These are phyloP conservation scores for Typhlichthys subterraneus DNA, from an alignment of 2,797 vertebrate species.

Conservation along the genomic window DNA sequence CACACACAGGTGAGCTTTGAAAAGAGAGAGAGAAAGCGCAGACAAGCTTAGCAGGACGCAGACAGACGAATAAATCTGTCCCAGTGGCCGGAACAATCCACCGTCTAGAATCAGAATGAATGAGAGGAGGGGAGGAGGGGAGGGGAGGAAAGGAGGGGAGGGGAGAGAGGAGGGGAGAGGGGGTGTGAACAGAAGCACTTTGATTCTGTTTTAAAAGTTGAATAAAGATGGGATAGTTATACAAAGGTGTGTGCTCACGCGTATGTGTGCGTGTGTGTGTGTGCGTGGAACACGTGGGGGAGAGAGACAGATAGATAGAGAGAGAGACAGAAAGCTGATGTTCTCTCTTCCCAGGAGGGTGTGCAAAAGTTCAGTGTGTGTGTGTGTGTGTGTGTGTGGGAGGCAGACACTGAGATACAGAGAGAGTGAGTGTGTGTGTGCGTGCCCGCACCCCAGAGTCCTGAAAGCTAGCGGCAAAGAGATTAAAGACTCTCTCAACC, in stretches of 20 bases:
- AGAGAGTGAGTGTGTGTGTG: too few species aligned
- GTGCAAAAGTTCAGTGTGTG: too few species aligned
- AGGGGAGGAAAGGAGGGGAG: background rate
- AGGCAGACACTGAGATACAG: slow-evolving; percentile 1
- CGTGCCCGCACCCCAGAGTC: too few species aligned
- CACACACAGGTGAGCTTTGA: too few species aligned
- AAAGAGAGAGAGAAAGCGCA: too few species aligned
- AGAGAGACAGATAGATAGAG: background rate
- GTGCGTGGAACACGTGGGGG: background rate
- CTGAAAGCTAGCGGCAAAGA: slow-evolving; percentile 6
- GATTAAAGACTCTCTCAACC: too few species aligned
- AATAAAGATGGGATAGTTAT: background rate
- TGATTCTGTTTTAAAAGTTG: too few species aligned
- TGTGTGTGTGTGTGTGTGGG: background rate
- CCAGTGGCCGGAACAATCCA: too few species aligned
- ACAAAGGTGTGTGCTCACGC: background rate
- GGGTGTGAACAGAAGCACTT: background rate
- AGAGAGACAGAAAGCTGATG: background rate
- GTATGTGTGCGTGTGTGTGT: too few species aligned
- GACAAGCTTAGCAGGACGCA: too few species aligned
- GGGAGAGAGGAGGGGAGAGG: background rate
- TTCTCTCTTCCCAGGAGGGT: too few species aligned
- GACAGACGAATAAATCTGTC: too few species aligned
- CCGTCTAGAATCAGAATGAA: background rate
- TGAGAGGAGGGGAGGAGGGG: background rate